These are phyloP conservation scores for Pteropus rufus DNA, from an alignment of 2,797 vertebrate genomes.

Conservation along the genomic window DNA sequence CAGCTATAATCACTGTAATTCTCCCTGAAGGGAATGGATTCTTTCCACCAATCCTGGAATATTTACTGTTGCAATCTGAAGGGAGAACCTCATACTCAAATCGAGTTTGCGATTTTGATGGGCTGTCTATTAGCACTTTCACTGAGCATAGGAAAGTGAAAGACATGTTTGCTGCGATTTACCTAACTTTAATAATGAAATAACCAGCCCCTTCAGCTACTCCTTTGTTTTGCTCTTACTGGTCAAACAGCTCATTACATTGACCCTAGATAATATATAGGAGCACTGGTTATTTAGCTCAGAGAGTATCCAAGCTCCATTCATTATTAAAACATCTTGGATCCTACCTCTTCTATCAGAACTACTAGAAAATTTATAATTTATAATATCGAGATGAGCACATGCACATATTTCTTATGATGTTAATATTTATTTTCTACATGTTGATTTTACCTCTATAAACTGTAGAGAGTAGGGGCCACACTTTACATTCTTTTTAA, in stretches of 20 bases:
- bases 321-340: background rate
- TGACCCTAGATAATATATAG: background rate
- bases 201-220: background rate
- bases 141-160: background rate
- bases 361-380: background rate
- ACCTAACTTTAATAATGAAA: background rate
- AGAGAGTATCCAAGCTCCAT: background rate
- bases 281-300: background rate
- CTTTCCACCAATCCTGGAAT: background rate
- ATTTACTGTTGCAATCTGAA: background rate
- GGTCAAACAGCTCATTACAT: background rate
- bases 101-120: background rate
- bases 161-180: background rate
- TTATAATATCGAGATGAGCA: background rate
- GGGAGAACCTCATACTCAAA: background rate
- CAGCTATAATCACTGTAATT: background rate
- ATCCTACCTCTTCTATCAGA: background rate
- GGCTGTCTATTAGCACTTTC: background rate
- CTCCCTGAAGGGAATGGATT: background rate
- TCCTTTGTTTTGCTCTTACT: background rate
- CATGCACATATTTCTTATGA: background rate
- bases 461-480: background rate
- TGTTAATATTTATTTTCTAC: slow-evolving; percentile 15
- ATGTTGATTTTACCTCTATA: background rate
- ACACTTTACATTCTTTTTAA: background rate